These are phyloP conservation scores for Chelonia mydas DNA, from an alignment of 2,797 vertebrate species.

Conservation along the genomic window DNA sequence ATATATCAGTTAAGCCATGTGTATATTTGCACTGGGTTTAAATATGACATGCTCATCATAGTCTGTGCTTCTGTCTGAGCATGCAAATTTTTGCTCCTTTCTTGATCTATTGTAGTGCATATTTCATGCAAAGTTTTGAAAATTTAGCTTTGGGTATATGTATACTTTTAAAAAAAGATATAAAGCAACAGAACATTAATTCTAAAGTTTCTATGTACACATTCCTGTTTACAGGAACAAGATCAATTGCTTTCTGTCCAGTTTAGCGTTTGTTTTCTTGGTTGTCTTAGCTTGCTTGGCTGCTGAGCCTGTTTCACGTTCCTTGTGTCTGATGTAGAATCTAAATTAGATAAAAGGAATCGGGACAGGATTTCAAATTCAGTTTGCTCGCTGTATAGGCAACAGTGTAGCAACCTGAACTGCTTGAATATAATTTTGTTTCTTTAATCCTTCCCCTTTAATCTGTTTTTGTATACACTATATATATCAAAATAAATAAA, in stretches of 20 bases:
- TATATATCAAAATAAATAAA: not conserved
- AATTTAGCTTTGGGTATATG: not conserved
- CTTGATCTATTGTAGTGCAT: not conserved
- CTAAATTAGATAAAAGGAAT: constrained; percentile 67
- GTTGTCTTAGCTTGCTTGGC: constrained; percentile 32
- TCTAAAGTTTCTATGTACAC: not conserved
- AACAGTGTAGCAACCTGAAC: constrained; percentile 50
- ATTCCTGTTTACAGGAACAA: not conserved
- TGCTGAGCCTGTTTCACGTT: constrained; percentile 53
- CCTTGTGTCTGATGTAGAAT: constrained; percentile 56
- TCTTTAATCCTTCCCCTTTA: constrained; percentile 64
- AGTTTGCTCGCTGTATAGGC: constrained; percentile 22
- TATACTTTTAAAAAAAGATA: not conserved
- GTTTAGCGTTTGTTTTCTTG: constrained; percentile 45
- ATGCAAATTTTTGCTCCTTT: not conserved
- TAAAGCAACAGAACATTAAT: not conserved
- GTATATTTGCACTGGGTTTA: not conserved
- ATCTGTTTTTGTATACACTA: constrained; percentile 65
- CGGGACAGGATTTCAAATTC: constrained; percentile 62
- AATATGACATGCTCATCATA: rapidly evolving
- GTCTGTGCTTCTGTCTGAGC: not conserved
- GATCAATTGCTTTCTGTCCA: constrained; percentile 23
- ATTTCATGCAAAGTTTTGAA: not conserved
- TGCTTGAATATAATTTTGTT: constrained; percentile 52
- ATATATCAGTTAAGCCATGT: not conserved